Percentiles rank a stretch among this genome's conserved stretches.
Evolutionary conservation across 2,888 invertebrate genomes (phyloP).

Genomic region (Rotaria macrura): DNA sequence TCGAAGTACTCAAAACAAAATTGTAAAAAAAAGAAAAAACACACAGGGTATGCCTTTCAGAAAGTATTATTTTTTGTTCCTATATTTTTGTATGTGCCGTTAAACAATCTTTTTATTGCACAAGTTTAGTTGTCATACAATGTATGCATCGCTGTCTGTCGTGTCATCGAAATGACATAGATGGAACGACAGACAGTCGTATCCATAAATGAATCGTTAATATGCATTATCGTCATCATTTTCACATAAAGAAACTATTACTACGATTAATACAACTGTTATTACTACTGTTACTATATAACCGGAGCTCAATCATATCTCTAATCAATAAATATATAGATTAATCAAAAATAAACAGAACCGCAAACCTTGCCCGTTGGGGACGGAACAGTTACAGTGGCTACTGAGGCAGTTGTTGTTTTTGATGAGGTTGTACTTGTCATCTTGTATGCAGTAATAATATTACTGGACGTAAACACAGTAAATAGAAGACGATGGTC

Average conservation of each 20-base stretch:
- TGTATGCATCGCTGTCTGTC: background rate
- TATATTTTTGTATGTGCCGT: background rate
- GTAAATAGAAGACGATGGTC: background rate
- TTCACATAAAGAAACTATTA: background rate
- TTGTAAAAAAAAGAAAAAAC: background rate
- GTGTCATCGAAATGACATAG: background rate
- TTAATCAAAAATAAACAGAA: background rate
- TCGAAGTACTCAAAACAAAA: background rate
- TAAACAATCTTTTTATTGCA: constrained; percentile 10
- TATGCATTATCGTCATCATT: background rate
- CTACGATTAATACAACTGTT: background rate
- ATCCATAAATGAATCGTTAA: background rate
- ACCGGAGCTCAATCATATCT: too few species aligned
- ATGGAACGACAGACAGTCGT: background rate
- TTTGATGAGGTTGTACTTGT: too few species aligned
- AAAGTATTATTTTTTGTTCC: background rate
- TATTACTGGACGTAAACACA: background rate
- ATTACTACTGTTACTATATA: too few species aligned
- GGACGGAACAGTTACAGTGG: too few species aligned
- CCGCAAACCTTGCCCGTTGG: background rate
- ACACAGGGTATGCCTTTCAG: background rate
- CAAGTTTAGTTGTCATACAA: background rate
- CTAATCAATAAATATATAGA: background rate
- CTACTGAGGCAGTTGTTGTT: too few species aligned
- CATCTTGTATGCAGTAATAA: too few species aligned